Conservation (phyloP, 1,140 invertebrate genomes). For the Meloidogyne exigua region DNA sequence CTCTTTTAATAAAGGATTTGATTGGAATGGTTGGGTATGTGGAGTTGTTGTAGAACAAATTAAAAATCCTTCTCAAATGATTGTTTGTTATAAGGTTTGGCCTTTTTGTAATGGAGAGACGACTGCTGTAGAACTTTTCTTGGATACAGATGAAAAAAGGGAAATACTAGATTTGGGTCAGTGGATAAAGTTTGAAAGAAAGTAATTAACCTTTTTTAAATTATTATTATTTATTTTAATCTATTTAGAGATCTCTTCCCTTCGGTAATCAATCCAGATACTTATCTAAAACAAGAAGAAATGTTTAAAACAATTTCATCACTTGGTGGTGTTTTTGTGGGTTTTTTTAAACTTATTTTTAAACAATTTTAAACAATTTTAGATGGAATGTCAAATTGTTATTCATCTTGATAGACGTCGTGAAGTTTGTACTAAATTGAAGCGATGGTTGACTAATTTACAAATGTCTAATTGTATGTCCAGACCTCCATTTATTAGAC, state of each 20-base stretch:
- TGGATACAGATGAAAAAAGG: constrained; percentile 7
- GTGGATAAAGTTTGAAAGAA: constrained; percentile 20
- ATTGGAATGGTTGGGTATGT: constrained; percentile 20
- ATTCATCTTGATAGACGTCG: neutral
- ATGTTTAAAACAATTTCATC: constrained; percentile 10
- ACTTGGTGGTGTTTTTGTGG: constrained; percentile 12
- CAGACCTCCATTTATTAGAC: constrained; percentile 11
- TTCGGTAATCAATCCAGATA: constrained; percentile 8
- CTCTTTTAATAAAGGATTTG: neutral
- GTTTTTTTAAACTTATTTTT: neutral
- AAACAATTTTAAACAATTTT: neutral
- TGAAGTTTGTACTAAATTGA: constrained; percentile 7
- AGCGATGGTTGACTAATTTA: constrained; percentile 4
- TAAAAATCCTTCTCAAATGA: neutral
- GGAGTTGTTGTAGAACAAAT: constrained; percentile 1
- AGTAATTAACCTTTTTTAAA: constrained; percentile 7
- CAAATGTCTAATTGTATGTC: neutral
- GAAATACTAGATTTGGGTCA: constrained; percentile 10
- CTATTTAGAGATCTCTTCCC: constrained; percentile 4
- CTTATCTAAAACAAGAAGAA: neutral
- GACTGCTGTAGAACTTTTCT: neutral
- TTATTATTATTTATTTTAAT: neutral
- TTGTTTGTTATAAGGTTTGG: constrained; percentile 5
- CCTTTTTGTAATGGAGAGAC: constrained; percentile 18
- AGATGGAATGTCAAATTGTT: constrained; percentile 19